These are phyloP conservation scores for Acleris sparsana DNA, from an alignment of 2,888 invertebrate species.

Conservation along the genomic window DNA sequence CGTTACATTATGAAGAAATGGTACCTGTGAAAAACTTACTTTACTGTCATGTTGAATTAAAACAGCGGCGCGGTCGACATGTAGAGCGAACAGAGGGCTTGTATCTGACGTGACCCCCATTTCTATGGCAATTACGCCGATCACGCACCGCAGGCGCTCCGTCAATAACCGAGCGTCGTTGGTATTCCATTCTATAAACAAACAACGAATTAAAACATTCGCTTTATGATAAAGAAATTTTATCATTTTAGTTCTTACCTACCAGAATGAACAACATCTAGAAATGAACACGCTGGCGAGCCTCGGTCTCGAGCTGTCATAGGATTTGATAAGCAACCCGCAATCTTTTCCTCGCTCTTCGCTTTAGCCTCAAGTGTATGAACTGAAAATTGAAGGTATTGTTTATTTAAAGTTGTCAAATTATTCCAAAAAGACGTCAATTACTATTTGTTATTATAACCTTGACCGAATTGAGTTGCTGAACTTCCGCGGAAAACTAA, in stretches of 20 bases:
- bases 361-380: too few relatives aligned
- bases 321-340: not conserved
- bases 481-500: not conserved
- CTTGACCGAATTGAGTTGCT: not conserved
- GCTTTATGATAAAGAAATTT: not conserved
- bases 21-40: conserved; percentile 47
- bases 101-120: conserved; percentile 52
- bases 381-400: too few relatives aligned
- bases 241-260: not conserved
- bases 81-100: conserved; percentile 58
- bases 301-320: not conserved
- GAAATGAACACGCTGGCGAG: not conserved
- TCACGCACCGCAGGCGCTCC: conserved; percentile 52
- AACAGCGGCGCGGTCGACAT: conserved; percentile 56
- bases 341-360: not conserved
- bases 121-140: conserved; percentile 53
- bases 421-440: too few relatives aligned
- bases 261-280: conserved; percentile 7
- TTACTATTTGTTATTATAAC: not conserved
- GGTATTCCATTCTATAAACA: conserved; percentile 15
- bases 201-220: not conserved
- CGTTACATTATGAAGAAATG: too few relatives aligned
- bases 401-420: too few relatives aligned
- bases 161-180: conserved; percentile 37
- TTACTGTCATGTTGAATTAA: conserved; percentile 48